Conservation (phyloP, 2,888 invertebrate genomes). For the Drosophila lutescens region DNA sequence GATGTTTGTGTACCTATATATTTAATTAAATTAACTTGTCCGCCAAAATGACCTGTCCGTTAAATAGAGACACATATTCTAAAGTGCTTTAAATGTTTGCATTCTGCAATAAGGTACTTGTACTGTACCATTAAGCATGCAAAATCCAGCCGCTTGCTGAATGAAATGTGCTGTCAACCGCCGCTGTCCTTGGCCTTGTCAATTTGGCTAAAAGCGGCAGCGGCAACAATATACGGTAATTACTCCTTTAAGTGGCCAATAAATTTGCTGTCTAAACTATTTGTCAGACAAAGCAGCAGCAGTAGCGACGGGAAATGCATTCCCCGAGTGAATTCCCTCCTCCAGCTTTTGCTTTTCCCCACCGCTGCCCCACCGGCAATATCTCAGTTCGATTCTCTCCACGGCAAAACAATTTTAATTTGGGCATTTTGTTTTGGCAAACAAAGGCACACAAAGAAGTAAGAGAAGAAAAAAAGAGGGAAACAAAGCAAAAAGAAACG, state of each 20-base stretch:
- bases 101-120: background rate
- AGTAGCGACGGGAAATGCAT: constrained; percentile 59
- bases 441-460: constrained; percentile 53
- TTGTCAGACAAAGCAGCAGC: constrained; percentile 79
- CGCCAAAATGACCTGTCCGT: background rate
- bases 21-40: background rate
- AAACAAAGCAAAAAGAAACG: constrained; percentile 55
- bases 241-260: constrained; percentile 84
- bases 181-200: constrained; percentile 72
- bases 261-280: constrained; percentile 84
- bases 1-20: background rate
- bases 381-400: constrained; percentile 50
- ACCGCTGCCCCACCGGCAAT: background rate
- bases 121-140: constrained; percentile 13
- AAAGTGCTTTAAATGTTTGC: too few relatives aligned
- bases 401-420: constrained; percentile 78
- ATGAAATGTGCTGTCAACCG: constrained; percentile 64
- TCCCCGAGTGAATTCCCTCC: constrained; percentile 30
- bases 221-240: constrained; percentile 74
- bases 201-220: constrained; percentile 68
- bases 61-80: background rate
- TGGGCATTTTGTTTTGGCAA: constrained; percentile 80
- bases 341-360: background rate
- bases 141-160: constrained; percentile 40
- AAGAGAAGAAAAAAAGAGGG: constrained; percentile 25